Conservation (phyloP, 2,113 vertebrate species). For the Rhegmatorhina hoffmannsi region DNA sequence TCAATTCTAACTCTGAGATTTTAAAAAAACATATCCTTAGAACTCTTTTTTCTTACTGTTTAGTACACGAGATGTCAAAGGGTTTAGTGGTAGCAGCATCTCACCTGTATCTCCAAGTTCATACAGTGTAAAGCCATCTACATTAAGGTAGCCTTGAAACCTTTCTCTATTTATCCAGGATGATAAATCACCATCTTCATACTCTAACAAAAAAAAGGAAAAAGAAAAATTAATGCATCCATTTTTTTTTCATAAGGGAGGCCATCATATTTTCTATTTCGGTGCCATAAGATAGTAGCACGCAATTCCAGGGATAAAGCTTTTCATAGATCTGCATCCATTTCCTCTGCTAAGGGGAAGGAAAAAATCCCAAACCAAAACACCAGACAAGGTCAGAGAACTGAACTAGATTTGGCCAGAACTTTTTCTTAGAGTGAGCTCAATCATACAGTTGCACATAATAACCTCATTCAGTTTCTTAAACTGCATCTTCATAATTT, state of each 20-base stretch:
- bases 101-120: conserved; percentile 97
- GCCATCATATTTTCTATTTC: neutral
- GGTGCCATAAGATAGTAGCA: rapidly evolving
- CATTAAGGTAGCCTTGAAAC: conserved; percentile 90
- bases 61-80: neutral
- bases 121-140: conserved; percentile 94
- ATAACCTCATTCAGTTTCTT: neutral
- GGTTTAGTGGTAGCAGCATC: neutral
- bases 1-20: neutral
- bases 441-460: neutral
- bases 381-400: neutral
- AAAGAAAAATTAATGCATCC: neutral
- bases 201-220: conserved; percentile 75
- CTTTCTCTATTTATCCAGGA: conserved; percentile 94
- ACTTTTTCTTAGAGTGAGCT: neutral
- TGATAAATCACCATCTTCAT: conserved; percentile 91
- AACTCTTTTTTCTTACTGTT: neutral
- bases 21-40: neutral
- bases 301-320: neutral
- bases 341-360: rapidly evolving
- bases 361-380: neutral
- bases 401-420: neutral
- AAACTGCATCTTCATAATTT: rapidly evolving
- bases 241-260: neutral
- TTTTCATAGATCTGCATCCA: neutral